phyloP scores from a whole-genome alignment of 2,888 invertebrate genomes.

The Pasiphila rectangulata region DNA sequence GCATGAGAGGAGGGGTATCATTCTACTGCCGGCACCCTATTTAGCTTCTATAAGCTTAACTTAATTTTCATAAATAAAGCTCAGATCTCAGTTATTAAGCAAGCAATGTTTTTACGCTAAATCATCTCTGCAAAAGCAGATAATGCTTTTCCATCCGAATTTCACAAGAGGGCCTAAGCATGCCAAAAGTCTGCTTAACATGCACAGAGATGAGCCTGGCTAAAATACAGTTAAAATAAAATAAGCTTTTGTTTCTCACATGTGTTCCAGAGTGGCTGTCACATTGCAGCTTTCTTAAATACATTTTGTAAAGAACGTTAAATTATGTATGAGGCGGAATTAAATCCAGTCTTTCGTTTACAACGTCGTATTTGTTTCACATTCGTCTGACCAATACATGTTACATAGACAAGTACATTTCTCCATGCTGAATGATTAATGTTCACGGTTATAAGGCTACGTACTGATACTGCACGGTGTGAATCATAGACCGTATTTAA shows the following conservation, averaged over 20 bases:
- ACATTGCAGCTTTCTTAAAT: slow-evolving; percentile 44
- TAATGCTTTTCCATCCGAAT: too few relatives aligned
- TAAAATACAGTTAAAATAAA: slow-evolving; percentile 48
- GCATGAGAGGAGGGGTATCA: too few relatives aligned
- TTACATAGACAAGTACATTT: slow-evolving; percentile 39
- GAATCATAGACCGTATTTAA: not conserved
- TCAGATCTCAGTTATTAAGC: too few relatives aligned
- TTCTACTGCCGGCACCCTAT: too few relatives aligned
- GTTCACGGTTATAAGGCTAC: slow-evolving; percentile 30
- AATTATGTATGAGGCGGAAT: slow-evolving; percentile 66
- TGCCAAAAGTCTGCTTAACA: slow-evolving; percentile 17
- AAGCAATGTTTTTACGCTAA: too few relatives aligned
- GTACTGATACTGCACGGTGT: not conserved
- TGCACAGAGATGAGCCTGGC: slow-evolving; percentile 42
- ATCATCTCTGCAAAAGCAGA: too few relatives aligned
- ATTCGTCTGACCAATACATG: slow-evolving; percentile 48
- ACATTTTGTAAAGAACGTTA: slow-evolving; percentile 51
- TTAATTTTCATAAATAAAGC: too few relatives aligned
- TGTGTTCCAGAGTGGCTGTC: slow-evolving; percentile 53
- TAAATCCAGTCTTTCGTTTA: slow-evolving; percentile 55
- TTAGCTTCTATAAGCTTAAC: too few relatives aligned
- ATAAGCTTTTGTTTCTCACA: slow-evolving; percentile 44
- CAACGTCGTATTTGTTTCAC: slow-evolving; percentile 48
- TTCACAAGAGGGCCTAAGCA: not conserved
- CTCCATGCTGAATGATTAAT: slow-evolving; percentile 53